Evolutionary conservation across 1,140 invertebrate species (phyloP), one percentile per base, ranked within the genome.

Genomic region (Oryzaephilus surinamensis): DNA sequence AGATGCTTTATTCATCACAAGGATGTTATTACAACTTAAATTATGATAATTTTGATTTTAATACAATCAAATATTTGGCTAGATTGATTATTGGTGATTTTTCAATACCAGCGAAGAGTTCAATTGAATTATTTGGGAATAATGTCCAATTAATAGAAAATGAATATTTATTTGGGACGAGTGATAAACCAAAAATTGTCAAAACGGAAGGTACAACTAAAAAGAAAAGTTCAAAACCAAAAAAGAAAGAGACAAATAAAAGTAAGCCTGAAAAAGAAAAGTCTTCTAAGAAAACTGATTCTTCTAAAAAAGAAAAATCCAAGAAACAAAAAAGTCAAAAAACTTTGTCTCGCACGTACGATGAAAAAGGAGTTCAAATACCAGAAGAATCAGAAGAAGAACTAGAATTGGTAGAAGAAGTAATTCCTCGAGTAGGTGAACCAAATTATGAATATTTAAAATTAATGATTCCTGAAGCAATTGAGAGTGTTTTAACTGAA

Each of bases 11-110:
- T 44, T 58, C 65, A 4, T 53, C 60, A 12, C 52, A 69, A 36
- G 70, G 67, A 10, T 63, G 73, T 14, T 69, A 69, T 41, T 71
- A 71, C 32, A 66, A 63, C 15, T 58, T 77, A 50, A 70, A 69
- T 48, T 76, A 72, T 48, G 63, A 69, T 37, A 41, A 54, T 0
- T 63, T 75, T 36, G 69, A 76, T 46, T 61, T 63, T 36, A 41
- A 62, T 7, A 62, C 71, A 6, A 45, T 76, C 21, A 66, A 67
- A 40, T 62, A 64, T 44, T 58, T 76, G 29, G 72, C 61, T 6
- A 68, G 69, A 57, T 63, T 74, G 43, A 64, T 73, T 15, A 64
- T 71, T 15, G 72, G 70, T 8, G 70, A 73, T 48, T 64, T 52
- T 32, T 46, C 53, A 3, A 34, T 70, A 34, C 63, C 67, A 1